Percentiles rank a stretch among this genome's conserved stretches.
These are phyloP conservation scores for Lasioglossum lativentre DNA, from an alignment of 2,888 invertebrate genomes.

Conservation along the genomic window DNA sequence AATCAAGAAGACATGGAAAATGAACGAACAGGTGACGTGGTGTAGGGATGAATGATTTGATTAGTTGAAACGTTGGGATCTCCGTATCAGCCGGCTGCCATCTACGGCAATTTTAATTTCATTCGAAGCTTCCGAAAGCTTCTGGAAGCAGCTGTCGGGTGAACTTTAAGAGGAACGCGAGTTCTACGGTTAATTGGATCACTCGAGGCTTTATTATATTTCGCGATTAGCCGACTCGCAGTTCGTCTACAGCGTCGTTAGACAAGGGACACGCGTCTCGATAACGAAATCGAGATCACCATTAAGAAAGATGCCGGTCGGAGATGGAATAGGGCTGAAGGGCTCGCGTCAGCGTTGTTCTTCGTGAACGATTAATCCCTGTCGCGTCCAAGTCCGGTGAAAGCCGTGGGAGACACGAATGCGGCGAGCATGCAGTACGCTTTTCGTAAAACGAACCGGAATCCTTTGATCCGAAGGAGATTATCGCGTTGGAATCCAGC, in stretches of 20 bases:
- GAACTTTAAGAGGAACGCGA: background rate
- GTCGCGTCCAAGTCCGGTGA: background rate
- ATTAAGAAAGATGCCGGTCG: background rate
- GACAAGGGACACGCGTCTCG: background rate
- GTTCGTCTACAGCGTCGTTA: background rate
- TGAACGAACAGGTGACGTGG: background rate
- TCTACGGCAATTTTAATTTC: background rate
- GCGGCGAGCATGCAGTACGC: background rate
- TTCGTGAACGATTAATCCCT: background rate
- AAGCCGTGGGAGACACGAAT: background rate
- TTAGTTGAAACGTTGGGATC: background rate
- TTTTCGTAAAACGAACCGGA: background rate
- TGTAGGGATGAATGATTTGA: background rate
- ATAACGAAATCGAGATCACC: background rate
- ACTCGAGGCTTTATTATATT: conserved; percentile 40
- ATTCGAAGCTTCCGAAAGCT: background rate
- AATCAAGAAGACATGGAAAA: background rate
- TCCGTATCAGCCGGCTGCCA: background rate
- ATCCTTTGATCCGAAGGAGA: conserved; percentile 25
- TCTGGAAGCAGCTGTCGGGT: background rate
- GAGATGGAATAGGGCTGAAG: background rate
- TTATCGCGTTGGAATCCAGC: conserved; percentile 9
- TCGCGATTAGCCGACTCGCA: background rate
- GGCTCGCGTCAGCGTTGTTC: background rate
- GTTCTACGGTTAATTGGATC: background rate